Percentiles rank a stretch among this genome's conserved stretches.
Conservation (phyloP, 2,113 vertebrate species). For the Urocitellus parryii region DNA sequence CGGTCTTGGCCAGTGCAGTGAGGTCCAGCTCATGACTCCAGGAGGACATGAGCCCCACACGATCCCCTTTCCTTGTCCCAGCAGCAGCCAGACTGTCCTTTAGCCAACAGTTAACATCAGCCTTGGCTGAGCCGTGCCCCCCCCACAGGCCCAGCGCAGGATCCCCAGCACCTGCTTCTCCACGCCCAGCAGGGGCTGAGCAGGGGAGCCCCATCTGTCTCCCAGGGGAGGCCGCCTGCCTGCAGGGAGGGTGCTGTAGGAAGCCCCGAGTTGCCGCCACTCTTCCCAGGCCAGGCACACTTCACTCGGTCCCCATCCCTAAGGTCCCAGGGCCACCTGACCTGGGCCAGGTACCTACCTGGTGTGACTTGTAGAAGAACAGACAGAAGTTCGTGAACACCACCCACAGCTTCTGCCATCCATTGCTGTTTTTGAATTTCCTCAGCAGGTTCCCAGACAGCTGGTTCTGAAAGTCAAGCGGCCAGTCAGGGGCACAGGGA, state of each 20-base stretch:
- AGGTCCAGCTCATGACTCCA: not conserved
- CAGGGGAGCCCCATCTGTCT: not conserved
- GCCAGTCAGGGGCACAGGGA: not conserved
- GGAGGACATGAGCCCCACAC: too few relatives aligned
- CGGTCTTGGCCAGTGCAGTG: not conserved
- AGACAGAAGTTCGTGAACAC: constrained; percentile 99
- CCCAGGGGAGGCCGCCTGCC: too few relatives aligned
- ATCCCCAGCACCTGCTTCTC: not conserved
- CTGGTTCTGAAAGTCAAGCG: constrained; percentile 92
- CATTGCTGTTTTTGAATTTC: constrained; percentile 99
- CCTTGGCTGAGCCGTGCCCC: rapidly evolving
- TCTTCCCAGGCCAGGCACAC: rapidly evolving
- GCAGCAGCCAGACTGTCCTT: not conserved
- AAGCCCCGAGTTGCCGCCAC: too few relatives aligned
- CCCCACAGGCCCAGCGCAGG: too few relatives aligned
- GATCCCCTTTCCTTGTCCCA: rapidly evolving
- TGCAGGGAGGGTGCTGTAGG: too few relatives aligned
- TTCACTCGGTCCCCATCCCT: rapidly evolving
- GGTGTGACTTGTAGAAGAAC: constrained; percentile 99
- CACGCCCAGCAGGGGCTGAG: not conserved
- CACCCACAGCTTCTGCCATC: constrained; percentile 99
- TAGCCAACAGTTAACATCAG: rapidly evolving
- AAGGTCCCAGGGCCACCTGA: not conserved
- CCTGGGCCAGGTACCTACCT: constrained; percentile 87
- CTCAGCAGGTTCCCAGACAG: constrained; percentile 97